A percentile compares a stretch with the other conserved stretches of the same genome.
These are phyloP conservation scores for Neotragus pygmaeus DNA, from an alignment of 2,113 vertebrate genomes.

Conservation along the genomic window DNA sequence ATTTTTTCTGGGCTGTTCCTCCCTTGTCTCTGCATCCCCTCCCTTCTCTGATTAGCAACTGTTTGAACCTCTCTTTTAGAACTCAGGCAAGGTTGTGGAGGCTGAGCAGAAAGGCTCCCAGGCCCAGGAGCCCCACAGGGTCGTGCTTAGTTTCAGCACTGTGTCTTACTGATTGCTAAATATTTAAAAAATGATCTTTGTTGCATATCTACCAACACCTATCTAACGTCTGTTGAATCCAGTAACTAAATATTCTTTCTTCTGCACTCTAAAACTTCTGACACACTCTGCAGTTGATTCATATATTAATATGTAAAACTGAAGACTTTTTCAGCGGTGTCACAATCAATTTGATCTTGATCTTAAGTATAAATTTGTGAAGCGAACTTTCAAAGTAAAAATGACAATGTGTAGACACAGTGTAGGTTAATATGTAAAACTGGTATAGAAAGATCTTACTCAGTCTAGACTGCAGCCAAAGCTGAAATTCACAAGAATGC, in stretches of 20 bases:
- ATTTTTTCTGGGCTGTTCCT: neutral
- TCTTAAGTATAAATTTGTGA: neutral
- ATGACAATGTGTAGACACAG: neutral
- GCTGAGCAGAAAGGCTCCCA: neutral
- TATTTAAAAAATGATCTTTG: neutral
- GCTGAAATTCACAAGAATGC: conserved; percentile 55
- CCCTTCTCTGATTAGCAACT: neutral
- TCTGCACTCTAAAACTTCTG: neutral
- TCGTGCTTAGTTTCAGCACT: neutral
- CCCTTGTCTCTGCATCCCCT: neutral
- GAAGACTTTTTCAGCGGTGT: neutral
- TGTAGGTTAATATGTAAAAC: neutral
- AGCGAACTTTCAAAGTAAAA: neutral
- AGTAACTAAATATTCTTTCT: neutral
- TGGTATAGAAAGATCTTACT: neutral
- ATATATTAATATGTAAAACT: neutral
- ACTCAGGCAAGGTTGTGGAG: neutral
- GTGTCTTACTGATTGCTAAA: neutral
- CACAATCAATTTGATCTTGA: neutral
- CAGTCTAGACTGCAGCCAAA: neutral
- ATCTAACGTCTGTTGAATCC: neutral
- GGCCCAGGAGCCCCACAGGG: neutral
- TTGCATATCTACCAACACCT: neutral
- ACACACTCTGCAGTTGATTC: neutral
- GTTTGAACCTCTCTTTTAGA: neutral